phyloP scores from a whole-genome alignment of 2,113 vertebrate species.

The Rhizomys pruinosus region DNA sequence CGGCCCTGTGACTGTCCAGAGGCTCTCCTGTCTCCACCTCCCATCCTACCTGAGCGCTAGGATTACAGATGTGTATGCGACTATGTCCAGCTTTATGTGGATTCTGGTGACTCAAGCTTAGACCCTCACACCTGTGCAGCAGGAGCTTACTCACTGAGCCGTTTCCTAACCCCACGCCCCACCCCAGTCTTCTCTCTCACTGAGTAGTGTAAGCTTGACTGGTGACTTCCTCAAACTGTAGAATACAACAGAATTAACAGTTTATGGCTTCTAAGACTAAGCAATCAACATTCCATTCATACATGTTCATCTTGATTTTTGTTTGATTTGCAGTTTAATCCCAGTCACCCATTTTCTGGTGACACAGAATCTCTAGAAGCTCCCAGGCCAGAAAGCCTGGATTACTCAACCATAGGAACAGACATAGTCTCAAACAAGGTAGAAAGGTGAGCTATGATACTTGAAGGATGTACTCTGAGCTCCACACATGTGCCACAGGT shows the following conservation, averaged over 20 bases:
- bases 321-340: too few relatives aligned
- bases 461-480: not conserved
- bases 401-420: not conserved
- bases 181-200: not conserved
- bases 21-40: not conserved
- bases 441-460: not conserved
- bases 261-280: not conserved
- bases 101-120: not conserved
- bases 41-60: not conserved
- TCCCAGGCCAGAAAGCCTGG: too few relatives aligned
- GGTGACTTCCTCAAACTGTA: not conserved
- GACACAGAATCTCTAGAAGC: not conserved
- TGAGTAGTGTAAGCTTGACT: not conserved
- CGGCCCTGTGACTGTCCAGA: not conserved
- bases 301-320: not conserved
- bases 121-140: not conserved
- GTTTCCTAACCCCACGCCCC: too few relatives aligned
- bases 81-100: not conserved
- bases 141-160: not conserved
- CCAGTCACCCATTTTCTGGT: too few relatives aligned
- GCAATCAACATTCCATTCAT: not conserved
- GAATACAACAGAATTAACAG: not conserved
- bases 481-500: not conserved
- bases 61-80: not conserved
- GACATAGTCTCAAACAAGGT: not conserved